phyloP scores from a whole-genome alignment of 1,140 invertebrate species.

The Drosophila prosaltans region DNA sequence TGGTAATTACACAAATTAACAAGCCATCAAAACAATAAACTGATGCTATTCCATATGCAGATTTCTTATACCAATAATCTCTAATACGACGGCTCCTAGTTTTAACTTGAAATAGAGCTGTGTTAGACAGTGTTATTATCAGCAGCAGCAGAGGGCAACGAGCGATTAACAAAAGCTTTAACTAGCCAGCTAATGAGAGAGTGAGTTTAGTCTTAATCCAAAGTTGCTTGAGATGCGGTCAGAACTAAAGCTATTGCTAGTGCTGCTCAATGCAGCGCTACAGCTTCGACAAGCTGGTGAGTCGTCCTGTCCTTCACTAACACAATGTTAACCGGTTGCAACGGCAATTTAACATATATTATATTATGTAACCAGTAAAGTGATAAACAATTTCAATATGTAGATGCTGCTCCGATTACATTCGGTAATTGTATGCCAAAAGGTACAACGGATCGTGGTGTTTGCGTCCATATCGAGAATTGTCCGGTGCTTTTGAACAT shows the following conservation, averaged over 20 bases:
- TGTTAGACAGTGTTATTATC: slow-evolving; percentile 2
- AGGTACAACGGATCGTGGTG: slow-evolving; percentile 65
- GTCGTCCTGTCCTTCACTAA: background rate
- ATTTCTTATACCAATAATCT: background rate
- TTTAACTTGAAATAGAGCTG: background rate
- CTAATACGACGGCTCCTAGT: background rate
- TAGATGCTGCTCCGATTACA: slow-evolving; percentile 49
- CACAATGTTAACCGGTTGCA: slow-evolving; percentile 44
- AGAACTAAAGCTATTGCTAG: slow-evolving; percentile 25
- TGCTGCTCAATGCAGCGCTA: slow-evolving; percentile 26
- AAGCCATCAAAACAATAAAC: background rate
- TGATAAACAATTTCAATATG: slow-evolving; percentile 13
- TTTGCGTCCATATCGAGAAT: slow-evolving; percentile 77
- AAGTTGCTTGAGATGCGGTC: slow-evolving; percentile 38
- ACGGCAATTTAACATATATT: background rate
- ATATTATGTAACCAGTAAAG: slow-evolving; percentile 16
- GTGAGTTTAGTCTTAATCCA: slow-evolving; percentile 47
- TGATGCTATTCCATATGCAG: background rate
- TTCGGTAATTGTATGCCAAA: slow-evolving; percentile 80
- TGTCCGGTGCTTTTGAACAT: slow-evolving; percentile 80
- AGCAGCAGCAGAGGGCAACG: slow-evolving; percentile 9
- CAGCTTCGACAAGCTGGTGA: slow-evolving; percentile 40
- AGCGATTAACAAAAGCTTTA: slow-evolving; percentile 22
- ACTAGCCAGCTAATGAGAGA: slow-evolving; percentile 18
- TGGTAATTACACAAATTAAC: background rate